phyloP scores from a whole-genome alignment of 2,888 invertebrate species.

The Prosapia bicincta region DNA sequence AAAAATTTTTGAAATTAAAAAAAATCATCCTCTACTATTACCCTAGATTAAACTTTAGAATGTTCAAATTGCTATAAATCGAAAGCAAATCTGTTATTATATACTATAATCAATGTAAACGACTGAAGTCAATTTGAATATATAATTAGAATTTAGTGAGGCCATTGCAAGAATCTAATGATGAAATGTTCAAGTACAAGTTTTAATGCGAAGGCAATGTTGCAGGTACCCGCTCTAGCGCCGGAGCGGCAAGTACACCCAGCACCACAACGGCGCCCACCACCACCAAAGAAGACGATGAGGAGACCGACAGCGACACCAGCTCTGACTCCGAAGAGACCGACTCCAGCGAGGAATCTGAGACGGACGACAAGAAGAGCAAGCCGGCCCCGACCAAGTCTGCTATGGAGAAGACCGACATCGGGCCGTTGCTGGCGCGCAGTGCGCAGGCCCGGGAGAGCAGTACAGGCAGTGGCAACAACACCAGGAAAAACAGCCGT shows the following conservation, averaged over 20 bases:
- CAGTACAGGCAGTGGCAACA: conserved; percentile 48
- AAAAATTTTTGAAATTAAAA: too few species aligned
- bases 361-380: conserved; percentile 68
- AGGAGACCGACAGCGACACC: conserved; percentile 64
- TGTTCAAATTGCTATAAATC: too few species aligned
- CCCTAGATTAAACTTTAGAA: too few species aligned
- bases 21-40: too few species aligned
- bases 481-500: conserved; percentile 41
- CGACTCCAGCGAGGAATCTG: conserved; percentile 60
- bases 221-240: conserved; percentile 19
- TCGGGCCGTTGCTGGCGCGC: conserved; percentile 68
- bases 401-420: conserved; percentile 41
- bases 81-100: too few species aligned
- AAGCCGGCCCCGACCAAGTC: conserved; percentile 45
- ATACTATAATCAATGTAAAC: too few species aligned
- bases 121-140: too few species aligned
- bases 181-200: too few species aligned
- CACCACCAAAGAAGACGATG: conserved; percentile 51
- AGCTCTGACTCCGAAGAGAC: conserved; percentile 49
- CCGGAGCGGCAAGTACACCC: conserved; percentile 14
- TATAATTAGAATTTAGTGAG: too few species aligned
- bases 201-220: too few species aligned
- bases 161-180: too few species aligned
- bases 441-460: conserved; percentile 73
- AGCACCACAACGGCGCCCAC: conserved; percentile 9